Evolutionary conservation across 1,140 invertebrate genomes (phyloP), one percentile per base, ranked within the genome.

Genomic region (Anastrepha obliqua): DNA sequence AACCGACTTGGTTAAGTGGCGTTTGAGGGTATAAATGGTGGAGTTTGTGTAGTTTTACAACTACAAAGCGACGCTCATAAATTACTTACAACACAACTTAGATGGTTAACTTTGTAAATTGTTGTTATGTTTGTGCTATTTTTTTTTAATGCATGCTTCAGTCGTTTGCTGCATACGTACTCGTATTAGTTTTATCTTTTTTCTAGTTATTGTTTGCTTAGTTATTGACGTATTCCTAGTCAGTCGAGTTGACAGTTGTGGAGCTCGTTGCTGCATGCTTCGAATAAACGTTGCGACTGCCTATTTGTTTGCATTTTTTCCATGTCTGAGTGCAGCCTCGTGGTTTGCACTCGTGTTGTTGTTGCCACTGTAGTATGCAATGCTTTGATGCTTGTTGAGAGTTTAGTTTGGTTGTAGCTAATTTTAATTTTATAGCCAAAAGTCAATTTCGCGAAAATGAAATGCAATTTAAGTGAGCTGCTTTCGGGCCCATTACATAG

Each of bases 401-500:
- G 60, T n/a, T 62, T 13, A 17, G 8, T 62, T 7, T 3, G 60
- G 3, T 62, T 74, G 47, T 8, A 51, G 74, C 74, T 81, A 81
- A 81, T 81, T 55, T 81, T 20, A 58, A 8, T 81, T 81, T 81
- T 81, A 81, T 81, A 81, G 74, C 74, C 74, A 20, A 81, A 81
- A 51, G 51, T n/a, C 47, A 42, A 81, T 55, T 81, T 55, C 42
- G 20, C 51, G 51, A 81, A 78, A 81, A 81, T 81, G 51, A 55
- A 81, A 81, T 81, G 74, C 74, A 81, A 81, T 81, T 81, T 81
- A 17, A 55, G 11, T 17, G 39, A 81, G 74, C 20, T 55, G 74
- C 17, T 81, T 81, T 20, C 42, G 13, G 51, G 74, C 17, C 13
- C 20, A 51, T 20, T 74, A 39, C 42, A 74, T 17, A 47, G 67